A percentile compares a stretch with the other conserved stretches of the same genome.
phyloP scores from a whole-genome alignment of 1,140 invertebrate genomes.

The Penaeus japonicus region DNA sequence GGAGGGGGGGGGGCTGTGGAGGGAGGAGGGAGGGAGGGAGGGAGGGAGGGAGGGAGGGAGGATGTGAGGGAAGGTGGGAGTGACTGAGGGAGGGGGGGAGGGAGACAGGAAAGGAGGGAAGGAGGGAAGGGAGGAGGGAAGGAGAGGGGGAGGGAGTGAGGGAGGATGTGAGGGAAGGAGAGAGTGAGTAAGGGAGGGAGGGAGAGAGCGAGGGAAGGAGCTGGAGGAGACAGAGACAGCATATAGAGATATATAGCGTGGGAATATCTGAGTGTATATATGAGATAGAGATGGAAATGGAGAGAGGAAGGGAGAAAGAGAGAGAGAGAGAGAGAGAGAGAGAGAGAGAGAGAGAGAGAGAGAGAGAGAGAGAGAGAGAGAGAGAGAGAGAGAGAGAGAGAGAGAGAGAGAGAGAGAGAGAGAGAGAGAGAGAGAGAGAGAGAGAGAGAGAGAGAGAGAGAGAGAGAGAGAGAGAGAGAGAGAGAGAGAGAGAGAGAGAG shows the following conservation, averaged over 20 bases:
- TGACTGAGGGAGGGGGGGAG: background rate
- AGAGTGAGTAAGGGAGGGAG: background rate
- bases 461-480: background rate
- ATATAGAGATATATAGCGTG: background rate
- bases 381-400: background rate
- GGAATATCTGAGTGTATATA: too few relatives aligned
- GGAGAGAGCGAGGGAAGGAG: background rate
- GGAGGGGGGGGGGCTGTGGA: background rate
- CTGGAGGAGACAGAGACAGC: too few relatives aligned
- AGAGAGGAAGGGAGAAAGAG: background rate
- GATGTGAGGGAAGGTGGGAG: background rate
- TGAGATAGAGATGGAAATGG: too few relatives aligned
- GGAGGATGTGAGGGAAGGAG: background rate
- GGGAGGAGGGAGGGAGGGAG: background rate
- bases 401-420: background rate
- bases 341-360: background rate
- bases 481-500: background rate
- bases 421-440: too few relatives aligned
- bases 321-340: too few relatives aligned
- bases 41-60: background rate
- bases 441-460: too few relatives aligned
- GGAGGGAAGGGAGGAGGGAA: background rate
- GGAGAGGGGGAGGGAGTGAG: slow-evolving; percentile 1
- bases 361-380: background rate
- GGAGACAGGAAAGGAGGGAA: too few relatives aligned